phyloP scores from a whole-genome alignment of 2,797 vertebrate species.

The Emys orbicularis region DNA sequence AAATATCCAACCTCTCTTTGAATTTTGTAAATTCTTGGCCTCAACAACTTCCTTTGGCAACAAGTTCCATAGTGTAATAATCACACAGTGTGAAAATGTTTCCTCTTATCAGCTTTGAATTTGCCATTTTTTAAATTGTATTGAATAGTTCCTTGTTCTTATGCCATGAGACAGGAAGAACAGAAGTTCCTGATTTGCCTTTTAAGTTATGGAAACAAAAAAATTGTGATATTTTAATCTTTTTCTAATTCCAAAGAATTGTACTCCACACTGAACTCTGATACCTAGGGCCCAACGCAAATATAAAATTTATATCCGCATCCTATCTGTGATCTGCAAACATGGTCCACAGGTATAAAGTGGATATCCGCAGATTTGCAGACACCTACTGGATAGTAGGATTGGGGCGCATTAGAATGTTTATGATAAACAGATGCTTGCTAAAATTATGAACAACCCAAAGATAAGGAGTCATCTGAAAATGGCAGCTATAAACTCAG shows the following conservation, averaged over 20 bases:
- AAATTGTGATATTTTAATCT: neutral
- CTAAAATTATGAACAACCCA: constrained; percentile 65
- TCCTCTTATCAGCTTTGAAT: neutral
- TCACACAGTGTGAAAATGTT: accelerated
- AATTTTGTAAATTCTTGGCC: neutral
- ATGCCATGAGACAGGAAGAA: neutral
- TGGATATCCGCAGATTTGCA: no score
- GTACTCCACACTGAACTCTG: neutral
- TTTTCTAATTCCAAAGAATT: neutral
- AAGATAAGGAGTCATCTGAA: constrained; percentile 72
- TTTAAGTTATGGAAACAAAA: neutral
- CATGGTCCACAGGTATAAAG: no score
- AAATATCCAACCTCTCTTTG: neutral
- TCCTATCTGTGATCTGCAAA: no score
- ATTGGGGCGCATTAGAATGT: constrained; percentile 44
- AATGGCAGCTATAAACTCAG: constrained; percentile 63
- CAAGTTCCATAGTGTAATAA: neutral
- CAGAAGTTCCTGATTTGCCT: neutral
- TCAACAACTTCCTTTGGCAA: neutral
- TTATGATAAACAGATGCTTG: constrained; percentile 47
- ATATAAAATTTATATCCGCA: no score
- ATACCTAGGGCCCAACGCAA: no score
- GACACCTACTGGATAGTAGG: neutral
- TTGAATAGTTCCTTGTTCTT: neutral
- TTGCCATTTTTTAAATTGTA: neutral